A percentile compares a stretch with the other conserved stretches of the same genome.
These are phyloP conservation scores for Thunnus albacares DNA, from an alignment of 2,797 vertebrate species.

Conservation along the genomic window DNA sequence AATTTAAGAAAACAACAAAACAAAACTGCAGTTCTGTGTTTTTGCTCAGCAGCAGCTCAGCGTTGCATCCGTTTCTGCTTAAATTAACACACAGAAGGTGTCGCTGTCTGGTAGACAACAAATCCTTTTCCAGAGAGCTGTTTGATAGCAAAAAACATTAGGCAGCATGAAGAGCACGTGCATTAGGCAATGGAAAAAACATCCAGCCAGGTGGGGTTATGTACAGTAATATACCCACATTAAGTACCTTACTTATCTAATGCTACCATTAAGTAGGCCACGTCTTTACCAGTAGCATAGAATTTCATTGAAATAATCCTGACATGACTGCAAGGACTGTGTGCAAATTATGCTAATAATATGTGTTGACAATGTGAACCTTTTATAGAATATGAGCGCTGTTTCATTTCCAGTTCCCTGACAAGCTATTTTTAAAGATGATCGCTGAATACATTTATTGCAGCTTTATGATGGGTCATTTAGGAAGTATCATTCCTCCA, in stretches of 20 bases:
- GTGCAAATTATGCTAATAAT: constrained; percentile 60
- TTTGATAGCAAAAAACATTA: constrained; percentile 63
- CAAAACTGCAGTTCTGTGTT: background rate
- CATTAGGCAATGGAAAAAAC: constrained; percentile 73
- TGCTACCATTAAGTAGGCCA: constrained; percentile 71
- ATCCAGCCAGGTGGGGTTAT: constrained; percentile 56
- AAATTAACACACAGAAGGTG: constrained; percentile 45
- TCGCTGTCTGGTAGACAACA: constrained; percentile 46
- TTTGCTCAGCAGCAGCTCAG: background rate
- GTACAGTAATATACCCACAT: constrained; percentile 65
- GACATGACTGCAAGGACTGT: constrained; percentile 67
- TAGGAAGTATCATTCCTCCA: constrained; percentile 73
- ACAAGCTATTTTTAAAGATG: constrained; percentile 61
- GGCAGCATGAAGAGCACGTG: constrained; percentile 47
- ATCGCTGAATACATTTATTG: constrained; percentile 64
- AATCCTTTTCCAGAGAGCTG: constrained; percentile 46
- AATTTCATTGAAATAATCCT: constrained; percentile 77
- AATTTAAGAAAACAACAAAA: too few species aligned
- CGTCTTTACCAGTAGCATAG: constrained; percentile 71
- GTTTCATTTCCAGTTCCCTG: constrained; percentile 46
- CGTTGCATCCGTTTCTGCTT: constrained; percentile 4
- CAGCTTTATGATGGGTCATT: constrained; percentile 72
- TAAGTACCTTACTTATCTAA: constrained; percentile 70
- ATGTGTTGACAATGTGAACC: constrained; percentile 41
- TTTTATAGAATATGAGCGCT: constrained; percentile 35